A percentile compares a stretch with the other conserved stretches of the same genome.
These are phyloP conservation scores for Portunus trituberculatus DNA, from an alignment of 1,140 invertebrate genomes.

Conservation along the genomic window DNA sequence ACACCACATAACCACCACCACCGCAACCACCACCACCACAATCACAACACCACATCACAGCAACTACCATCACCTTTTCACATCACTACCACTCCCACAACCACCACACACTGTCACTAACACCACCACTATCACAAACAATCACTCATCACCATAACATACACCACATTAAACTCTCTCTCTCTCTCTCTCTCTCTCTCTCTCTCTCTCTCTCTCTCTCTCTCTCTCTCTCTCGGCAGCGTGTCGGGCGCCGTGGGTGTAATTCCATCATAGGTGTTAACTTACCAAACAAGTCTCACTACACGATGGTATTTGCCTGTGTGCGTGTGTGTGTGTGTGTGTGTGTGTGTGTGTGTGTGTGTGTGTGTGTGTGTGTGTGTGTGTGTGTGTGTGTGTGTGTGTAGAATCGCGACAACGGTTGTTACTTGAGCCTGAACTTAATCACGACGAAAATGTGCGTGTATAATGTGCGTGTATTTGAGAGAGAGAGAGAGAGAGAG, in stretches of 20 bases:
- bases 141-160: too few relatives aligned
- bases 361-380: neutral
- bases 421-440: too few relatives aligned
- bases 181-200: conserved; percentile 20
- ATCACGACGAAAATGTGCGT: too few relatives aligned
- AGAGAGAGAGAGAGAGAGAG: too few relatives aligned
- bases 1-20: too few relatives aligned
- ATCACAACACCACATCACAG: neutral
- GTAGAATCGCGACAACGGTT: too few relatives aligned
- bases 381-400: conserved; percentile 36
- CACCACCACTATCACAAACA: too few relatives aligned
- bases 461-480: too few relatives aligned
- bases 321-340: conserved; percentile 29
- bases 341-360: neutral
- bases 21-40: neutral
- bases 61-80: neutral
- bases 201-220: conserved; percentile 20
- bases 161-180: neutral
- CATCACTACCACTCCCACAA: neutral
- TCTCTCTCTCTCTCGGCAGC: conserved; percentile 3
- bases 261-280: neutral
- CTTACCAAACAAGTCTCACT: neutral
- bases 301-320: neutral
- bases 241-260: neutral
- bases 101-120: too few relatives aligned